Percentiles rank a stretch among this genome's conserved stretches.
Evolutionary conservation across 1,140 invertebrate genomes (phyloP).

Genomic region (Drosophila insularis): DNA sequence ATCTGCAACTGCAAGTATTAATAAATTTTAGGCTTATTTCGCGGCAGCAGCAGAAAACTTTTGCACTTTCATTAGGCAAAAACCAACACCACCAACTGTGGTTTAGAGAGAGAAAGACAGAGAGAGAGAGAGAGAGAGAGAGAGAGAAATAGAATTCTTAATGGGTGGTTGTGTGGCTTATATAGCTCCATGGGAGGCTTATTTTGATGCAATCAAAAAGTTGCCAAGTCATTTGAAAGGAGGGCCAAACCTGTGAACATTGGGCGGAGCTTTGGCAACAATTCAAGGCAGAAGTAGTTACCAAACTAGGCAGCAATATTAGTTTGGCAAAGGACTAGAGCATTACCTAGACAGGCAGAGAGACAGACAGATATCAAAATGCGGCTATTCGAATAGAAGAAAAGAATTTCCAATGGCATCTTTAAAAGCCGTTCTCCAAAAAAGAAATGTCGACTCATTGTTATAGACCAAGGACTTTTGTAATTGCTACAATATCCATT

Average conservation of each 20-base stretch:
- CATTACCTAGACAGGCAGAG: constrained; percentile 29
- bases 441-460: not conserved
- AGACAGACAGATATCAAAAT: constrained; percentile 34
- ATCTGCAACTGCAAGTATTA: constrained; percentile 51
- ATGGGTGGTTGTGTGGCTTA: constrained; percentile 18
- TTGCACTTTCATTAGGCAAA: constrained; percentile 69
- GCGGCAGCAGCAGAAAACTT: constrained; percentile 50
- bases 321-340: constrained; percentile 43
- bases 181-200: constrained; percentile 19
- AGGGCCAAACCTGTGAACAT: not conserved
- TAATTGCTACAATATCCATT: not conserved
- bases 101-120: not conserved
- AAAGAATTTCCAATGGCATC: not conserved
- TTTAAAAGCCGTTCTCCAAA: not conserved
- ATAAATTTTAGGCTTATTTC: constrained; percentile 76
- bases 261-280: constrained; percentile 46
- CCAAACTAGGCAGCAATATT: not conserved
- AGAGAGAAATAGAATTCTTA: not conserved
- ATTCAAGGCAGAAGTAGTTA: constrained; percentile 46
- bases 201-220: constrained; percentile 64
- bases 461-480: not conserved
- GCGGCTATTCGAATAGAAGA: constrained; percentile 19
- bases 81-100: not conserved
- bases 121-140: too few relatives aligned
- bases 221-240: constrained; percentile 46